Evolutionary conservation across 2,113 vertebrate genomes (phyloP).

Genomic region (Phalacrocorax aristotelis): DNA sequence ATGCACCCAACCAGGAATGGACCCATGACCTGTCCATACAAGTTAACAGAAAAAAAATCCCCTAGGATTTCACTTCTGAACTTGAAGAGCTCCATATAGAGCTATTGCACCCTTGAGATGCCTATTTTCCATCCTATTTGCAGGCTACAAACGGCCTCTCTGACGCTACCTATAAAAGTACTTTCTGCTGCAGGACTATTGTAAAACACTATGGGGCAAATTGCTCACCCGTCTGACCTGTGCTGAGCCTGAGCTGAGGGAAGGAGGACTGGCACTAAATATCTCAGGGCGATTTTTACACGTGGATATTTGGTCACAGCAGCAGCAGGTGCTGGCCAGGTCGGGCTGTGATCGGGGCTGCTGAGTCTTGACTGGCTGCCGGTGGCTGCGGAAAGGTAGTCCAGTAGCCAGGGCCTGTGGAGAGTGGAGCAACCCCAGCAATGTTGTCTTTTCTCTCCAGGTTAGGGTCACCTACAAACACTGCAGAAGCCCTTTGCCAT

Average conservation of each 20-base stretch:
- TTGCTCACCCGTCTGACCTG: background rate
- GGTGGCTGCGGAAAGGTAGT: background rate
- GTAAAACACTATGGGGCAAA: background rate
- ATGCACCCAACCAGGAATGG: background rate
- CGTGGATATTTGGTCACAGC: fast-evolving
- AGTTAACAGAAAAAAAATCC: background rate
- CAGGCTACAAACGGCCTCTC: background rate
- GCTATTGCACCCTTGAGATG: background rate
- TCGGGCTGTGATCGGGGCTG: background rate
- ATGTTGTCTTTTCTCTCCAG: background rate
- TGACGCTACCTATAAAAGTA: background rate
- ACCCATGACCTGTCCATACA: background rate
- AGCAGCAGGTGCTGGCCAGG: fast-evolving
- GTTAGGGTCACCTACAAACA: background rate
- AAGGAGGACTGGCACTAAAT: background rate
- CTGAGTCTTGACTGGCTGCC: background rate
- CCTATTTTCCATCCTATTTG: background rate
- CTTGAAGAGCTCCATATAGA: background rate
- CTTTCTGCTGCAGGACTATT: background rate
- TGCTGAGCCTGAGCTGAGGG: background rate
- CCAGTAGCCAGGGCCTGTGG: background rate
- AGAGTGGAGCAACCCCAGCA: background rate
- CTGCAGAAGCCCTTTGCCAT: background rate
- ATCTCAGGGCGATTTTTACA: background rate
- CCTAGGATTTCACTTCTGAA: background rate